Evolutionary conservation across 1,140 invertebrate species (phyloP), one percentile per base, ranked within the genome.

Genomic region (Plectrocnemia conspersa): DNA sequence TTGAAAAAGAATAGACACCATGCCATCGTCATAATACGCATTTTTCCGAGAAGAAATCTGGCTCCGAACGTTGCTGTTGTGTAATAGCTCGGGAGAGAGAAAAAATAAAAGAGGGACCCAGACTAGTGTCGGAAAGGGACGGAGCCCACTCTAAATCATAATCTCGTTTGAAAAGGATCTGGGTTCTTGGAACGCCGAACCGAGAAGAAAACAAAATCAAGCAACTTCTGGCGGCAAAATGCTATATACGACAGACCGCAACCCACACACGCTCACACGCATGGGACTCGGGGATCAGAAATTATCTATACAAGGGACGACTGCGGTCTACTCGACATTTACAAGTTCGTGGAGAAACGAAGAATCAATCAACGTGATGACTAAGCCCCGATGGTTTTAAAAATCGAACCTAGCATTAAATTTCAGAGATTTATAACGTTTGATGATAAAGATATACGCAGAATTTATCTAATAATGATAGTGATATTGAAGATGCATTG

Each of bases 11-110:
- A 27, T 38, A 53, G 22, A 35, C 50, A 52, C 54, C 46, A 46
- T 41, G 22, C 25, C 47, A 55, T 45, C n/a, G n/a, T n/a, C n/a
- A 49, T 59, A 52, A 54, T 55, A 56, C 19, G 18, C n/a, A n/a
- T n/a, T 56, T 60, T 60, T 60, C 58, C 54, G 42, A 60, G 58
- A 60, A 59, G 53, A 59, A 60, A 56, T 60, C 53, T 56, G 54
- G 48, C 47, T 46, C 36, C 47, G 47, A 55, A 52, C 27, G 58
- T 59, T 55, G 58, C 56, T 60, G 53, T 60, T 60, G 58, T 60
- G 56, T 60, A 60, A 60, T 50, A 60, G 58, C 56, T 55, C 35
- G 33, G 49, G 40, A 49, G 29, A 47, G 49, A 56, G 25, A 50
- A 52, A 52, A 32, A 15, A 44, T 35, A 62, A 32, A 22, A 59